Evolutionary conservation across 2,888 invertebrate species (phyloP), one percentile per base, ranked within the genome.

Genomic region (Scaptomyza reducta): DNA sequence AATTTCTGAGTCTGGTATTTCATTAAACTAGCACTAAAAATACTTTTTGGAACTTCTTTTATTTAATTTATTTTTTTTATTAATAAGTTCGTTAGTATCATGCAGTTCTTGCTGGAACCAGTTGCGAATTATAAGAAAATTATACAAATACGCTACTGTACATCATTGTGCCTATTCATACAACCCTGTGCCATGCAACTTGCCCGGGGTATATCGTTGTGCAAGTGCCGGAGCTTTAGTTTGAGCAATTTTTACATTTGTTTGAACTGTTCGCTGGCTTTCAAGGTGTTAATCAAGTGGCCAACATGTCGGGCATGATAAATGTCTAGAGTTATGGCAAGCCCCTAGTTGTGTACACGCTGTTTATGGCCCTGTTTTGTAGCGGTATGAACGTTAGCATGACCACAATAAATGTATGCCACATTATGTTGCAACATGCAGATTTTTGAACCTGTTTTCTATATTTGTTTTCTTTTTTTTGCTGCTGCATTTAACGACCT

Each of bases 211-310:
- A 38, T 38, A 9, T 14, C 3, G 38, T 38, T 38, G 31, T 14
- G 38, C 14, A 2, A 35, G 13, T 6, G 35, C 6, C 29, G 6
- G 51, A 49, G 41, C 41, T 57, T 65, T 59, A 63, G 59, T 56
- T 66, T 55, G 49, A 58, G 55, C 69, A 67, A 55, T 64, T 76
- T 77, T 72, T 62, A 67, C 62, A 73, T 67, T 77, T 85, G 81
- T 84, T 55, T 62, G 60, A 70, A 50, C 42, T 47, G 45, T 53
- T 51, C 31, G 47, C 62, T 49, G 46, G 71, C 57, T 60, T 67
- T 64, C 44, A 68, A 85, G 83, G 88, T 88, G 83, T 82, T 82
- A 81, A 82, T 82, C 86, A 81, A 81, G 79, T 62, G 80, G 69
- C 68, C 78, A 69, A 67, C 74, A 70, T 81, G 81, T 80, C 67